phyloP scores from a whole-genome alignment of 1,140 invertebrate species.

The Eupristina koningsbergeri region DNA sequence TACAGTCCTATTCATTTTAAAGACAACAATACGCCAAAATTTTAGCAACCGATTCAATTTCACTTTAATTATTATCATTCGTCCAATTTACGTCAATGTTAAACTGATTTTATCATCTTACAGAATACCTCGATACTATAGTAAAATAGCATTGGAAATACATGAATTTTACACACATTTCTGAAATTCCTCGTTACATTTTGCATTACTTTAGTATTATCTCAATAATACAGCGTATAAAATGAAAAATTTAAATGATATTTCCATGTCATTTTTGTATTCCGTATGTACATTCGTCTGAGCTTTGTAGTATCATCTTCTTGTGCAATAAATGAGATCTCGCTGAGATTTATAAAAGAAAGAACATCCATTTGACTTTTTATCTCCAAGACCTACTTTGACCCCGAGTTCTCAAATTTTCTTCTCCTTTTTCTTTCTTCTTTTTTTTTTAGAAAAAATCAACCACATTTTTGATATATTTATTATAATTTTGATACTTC shows the following conservation, averaged over 20 bases:
- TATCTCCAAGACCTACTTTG: neutral
- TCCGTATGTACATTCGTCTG: neutral
- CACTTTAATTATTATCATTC: neutral
- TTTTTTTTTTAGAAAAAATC: too few relatives aligned
- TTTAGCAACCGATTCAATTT: neutral
- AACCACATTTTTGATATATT: neutral
- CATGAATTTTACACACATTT: neutral
- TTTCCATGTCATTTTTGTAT: neutral
- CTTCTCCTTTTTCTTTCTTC: too few relatives aligned
- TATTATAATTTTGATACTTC: neutral
- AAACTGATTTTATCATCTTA: neutral
- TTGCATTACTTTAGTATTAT: neutral
- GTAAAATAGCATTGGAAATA: neutral
- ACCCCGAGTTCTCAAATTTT: neutral
- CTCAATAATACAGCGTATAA: neutral
- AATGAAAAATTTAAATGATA: slow-evolving; percentile 22
- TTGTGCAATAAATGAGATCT: neutral
- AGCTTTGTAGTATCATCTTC: neutral
- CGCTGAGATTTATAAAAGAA: neutral
- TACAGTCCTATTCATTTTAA: neutral
- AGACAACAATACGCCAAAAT: neutral
- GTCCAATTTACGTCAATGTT: neutral
- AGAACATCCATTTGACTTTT: neutral
- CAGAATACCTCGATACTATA: neutral
- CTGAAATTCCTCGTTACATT: neutral